phyloP scores from a whole-genome alignment of 2,113 vertebrate species.

The Micronycteris hirsuta region DNA sequence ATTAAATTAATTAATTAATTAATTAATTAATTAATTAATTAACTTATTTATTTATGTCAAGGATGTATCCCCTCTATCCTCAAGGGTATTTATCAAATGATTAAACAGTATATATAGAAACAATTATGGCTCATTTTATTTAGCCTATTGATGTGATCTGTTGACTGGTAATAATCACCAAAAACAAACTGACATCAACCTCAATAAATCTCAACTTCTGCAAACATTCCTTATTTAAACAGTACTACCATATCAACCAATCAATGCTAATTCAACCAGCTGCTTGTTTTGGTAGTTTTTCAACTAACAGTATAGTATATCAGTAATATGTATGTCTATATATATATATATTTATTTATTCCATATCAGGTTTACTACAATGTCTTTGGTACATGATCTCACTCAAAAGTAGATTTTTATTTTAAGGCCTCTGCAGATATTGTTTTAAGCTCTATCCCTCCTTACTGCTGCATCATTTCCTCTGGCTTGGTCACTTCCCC shows the following conservation, averaged over 20 bases:
- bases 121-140: background rate
- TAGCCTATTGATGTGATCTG: background rate
- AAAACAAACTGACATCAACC: background rate
- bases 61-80: background rate
- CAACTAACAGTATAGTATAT: background rate
- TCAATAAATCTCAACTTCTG: background rate
- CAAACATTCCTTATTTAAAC: background rate
- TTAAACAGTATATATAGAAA: background rate
- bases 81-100: background rate
- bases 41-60: background rate
- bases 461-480: background rate
- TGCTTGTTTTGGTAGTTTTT: background rate
- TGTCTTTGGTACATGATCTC: background rate
- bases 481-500: background rate
- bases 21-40: too few species aligned
- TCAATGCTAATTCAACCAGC: background rate
- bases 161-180: background rate
- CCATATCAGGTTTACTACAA: background rate
- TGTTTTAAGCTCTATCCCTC: background rate
- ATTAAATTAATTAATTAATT: background rate
- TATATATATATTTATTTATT: too few species aligned
- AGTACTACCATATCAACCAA: background rate
- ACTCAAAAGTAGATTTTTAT: background rate
- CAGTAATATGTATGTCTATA: background rate
- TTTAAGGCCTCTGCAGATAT: background rate